Conservation (phyloP, 2,888 invertebrate species). For the Archaeoteleia sp. region DNA sequence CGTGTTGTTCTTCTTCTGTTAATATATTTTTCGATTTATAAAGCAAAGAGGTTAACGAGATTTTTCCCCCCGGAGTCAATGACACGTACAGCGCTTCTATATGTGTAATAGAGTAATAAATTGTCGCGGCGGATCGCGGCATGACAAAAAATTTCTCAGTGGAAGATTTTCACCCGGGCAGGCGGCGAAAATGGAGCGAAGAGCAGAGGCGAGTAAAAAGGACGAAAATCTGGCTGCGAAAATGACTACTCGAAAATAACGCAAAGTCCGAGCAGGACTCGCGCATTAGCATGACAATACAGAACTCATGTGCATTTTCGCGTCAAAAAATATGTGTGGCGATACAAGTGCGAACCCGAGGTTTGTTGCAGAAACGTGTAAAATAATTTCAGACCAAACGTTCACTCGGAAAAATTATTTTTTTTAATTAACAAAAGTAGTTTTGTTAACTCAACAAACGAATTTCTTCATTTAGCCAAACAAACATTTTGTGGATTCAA, state of each 20-base stretch:
- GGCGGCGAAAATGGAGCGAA: slow-evolving; percentile 16
- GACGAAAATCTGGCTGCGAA: slow-evolving; percentile 15
- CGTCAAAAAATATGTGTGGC: slow-evolving; percentile 5
- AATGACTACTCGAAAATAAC: slow-evolving; percentile 25
- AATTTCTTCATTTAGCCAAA: no score
- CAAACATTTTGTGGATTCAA: no score
- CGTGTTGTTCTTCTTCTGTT: not conserved
- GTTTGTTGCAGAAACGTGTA: no score
- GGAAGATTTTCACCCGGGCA: slow-evolving; percentile 14
- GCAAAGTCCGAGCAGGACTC: slow-evolving; percentile 14
- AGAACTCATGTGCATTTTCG: slow-evolving; percentile 5
- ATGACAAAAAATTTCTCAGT: slow-evolving; percentile 21
- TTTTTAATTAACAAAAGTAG: no score
- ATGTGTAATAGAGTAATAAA: slow-evolving; percentile 28
- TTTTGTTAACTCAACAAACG: no score
- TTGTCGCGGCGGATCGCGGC: slow-evolving; percentile 24
- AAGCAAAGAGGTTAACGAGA: slow-evolving; percentile 24
- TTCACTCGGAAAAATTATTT: no score
- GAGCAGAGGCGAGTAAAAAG: slow-evolving; percentile 13
- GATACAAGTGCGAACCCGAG: slow-evolving; percentile 2
- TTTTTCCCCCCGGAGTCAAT: slow-evolving; percentile 22
- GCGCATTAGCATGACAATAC: slow-evolving; percentile 26
- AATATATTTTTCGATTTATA: slow-evolving; percentile 10
- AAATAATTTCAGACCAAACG: slow-evolving; percentile 14
- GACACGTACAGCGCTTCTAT: slow-evolving; percentile 15